Evolutionary conservation across 2,113 vertebrate species (phyloP).

Genomic region (Thalassoma bifasciatum): DNA sequence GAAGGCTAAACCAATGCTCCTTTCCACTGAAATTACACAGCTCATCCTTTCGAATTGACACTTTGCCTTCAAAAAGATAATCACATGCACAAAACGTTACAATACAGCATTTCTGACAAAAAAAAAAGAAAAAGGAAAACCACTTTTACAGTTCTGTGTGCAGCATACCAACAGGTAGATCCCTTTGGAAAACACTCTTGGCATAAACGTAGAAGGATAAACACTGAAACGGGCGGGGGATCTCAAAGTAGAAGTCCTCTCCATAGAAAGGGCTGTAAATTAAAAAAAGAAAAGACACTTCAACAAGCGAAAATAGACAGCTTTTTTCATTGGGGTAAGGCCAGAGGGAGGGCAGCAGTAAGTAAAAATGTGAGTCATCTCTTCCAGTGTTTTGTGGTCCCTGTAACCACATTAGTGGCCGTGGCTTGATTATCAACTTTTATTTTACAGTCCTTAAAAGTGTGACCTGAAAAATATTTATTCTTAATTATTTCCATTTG

Average conservation of each 20-base stretch:
- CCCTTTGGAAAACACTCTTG: constrained; percentile 96
- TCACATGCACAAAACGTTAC: constrained; percentile 47
- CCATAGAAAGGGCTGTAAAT: constrained; percentile 93
- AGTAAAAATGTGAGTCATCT: too few relatives aligned
- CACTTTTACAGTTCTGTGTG: not conserved
- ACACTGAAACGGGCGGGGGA: constrained; percentile 96
- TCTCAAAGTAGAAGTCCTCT: constrained; percentile 99
- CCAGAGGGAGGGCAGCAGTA: too few relatives aligned
- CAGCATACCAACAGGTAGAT: constrained; percentile 91
- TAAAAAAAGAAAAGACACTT: constrained; percentile 32
- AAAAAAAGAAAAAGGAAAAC: constrained; percentile 1
- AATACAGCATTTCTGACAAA: not conserved
- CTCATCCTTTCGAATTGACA: constrained; percentile 96
- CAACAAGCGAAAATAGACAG: not conserved
- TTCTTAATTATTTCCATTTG: too few relatives aligned
- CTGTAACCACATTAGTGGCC: too few relatives aligned
- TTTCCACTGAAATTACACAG: constrained; percentile 91
- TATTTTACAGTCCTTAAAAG: too few relatives aligned
- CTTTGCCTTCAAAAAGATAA: constrained; percentile 87
- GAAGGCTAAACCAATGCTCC: constrained; percentile 95
- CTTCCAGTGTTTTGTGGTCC: too few relatives aligned
- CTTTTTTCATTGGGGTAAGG: too few relatives aligned
- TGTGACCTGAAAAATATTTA: too few relatives aligned
- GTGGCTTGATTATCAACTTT: too few relatives aligned
- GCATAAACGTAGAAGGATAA: constrained; percentile 98